Percentiles rank a stretch among this genome's conserved stretches.
These are phyloP conservation scores for Alectoris magna DNA, from an alignment of 2,797 vertebrate genomes.

Conservation along the genomic window DNA sequence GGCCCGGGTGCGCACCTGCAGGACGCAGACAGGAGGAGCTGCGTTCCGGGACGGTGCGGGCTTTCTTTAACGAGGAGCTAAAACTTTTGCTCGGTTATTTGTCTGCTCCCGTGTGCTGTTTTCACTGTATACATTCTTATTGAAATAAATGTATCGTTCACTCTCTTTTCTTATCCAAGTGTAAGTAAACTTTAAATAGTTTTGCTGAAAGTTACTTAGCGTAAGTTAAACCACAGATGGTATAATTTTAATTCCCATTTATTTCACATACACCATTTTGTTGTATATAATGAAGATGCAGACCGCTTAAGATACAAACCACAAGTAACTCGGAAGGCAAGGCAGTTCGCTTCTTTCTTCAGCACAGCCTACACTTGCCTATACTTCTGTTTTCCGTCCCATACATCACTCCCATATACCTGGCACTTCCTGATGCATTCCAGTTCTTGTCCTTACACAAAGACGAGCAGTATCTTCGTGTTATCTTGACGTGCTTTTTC, in stretches of 20 bases:
- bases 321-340: background rate
- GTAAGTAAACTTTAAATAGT: background rate
- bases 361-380: background rate
- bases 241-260: background rate
- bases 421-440: background rate
- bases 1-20: no score
- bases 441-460: background rate
- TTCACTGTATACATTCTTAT: background rate
- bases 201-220: background rate
- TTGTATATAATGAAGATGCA: background rate
- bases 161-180: background rate
- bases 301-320: background rate
- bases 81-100: background rate
- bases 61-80: background rate
- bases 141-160: background rate
- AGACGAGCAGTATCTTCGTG: background rate
- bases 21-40: no score
- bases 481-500: background rate
- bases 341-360: background rate
- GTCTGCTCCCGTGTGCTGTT: rapidly evolving
- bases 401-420: background rate
- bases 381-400: background rate
- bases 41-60: background rate
- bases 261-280: background rate
- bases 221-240: background rate